Percentiles rank a stretch among this genome's conserved stretches.
phyloP scores from a whole-genome alignment of 2,113 vertebrate species.

The Eurypyga helias region DNA sequence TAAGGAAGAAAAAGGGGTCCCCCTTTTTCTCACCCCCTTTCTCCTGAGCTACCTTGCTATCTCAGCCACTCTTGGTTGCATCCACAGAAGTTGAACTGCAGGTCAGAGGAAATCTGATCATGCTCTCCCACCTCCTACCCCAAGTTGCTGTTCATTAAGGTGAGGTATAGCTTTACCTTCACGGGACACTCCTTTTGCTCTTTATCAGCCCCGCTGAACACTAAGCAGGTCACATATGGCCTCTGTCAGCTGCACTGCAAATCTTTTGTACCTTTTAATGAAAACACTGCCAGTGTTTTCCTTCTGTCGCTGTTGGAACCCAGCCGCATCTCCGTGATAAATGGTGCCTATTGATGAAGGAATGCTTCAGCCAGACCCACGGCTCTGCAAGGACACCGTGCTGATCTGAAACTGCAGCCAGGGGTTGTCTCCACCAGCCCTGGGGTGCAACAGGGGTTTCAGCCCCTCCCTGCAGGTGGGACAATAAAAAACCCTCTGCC shows the following conservation, averaged over 20 bases:
- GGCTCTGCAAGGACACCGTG: not conserved
- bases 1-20: not conserved
- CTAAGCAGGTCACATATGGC: constrained; percentile 71
- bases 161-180: constrained; percentile 72
- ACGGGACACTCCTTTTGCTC: constrained; percentile 58
- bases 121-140: constrained; percentile 53
- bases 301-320: constrained; percentile 52
- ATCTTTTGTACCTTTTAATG: constrained; percentile 68
- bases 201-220: constrained; percentile 41
- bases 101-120: constrained; percentile 69
- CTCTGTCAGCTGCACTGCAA: constrained; percentile 67
- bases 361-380: constrained; percentile 8
- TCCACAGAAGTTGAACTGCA: constrained; percentile 60
- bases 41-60: not conserved
- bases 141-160: constrained; percentile 59
- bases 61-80: constrained; percentile 22
- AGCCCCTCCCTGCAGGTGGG: not conserved
- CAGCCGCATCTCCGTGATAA: constrained; percentile 56
- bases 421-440: not conserved
- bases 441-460: not conserved
- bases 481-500: not conserved
- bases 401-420: not conserved
- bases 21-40: not conserved
- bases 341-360: constrained; percentile 41
- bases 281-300: constrained; percentile 67